These are phyloP conservation scores for Zonotrichia albicollis DNA, from an alignment of 2,797 vertebrate genomes.

Conservation along the genomic window DNA sequence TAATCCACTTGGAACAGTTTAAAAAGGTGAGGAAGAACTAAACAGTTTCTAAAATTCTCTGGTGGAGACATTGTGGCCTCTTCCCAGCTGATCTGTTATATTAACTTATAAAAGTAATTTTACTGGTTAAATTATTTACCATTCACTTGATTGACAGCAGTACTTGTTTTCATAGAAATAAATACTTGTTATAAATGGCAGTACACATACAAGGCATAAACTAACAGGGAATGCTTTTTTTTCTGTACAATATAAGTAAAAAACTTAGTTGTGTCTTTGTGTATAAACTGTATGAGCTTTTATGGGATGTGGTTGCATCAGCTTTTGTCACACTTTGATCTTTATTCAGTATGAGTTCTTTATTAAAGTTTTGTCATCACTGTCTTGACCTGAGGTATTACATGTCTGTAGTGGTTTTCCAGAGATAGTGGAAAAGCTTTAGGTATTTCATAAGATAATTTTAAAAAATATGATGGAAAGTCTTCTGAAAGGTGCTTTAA, in stretches of 20 bases:
- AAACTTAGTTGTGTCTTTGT: neutral
- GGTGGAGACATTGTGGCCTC: neutral
- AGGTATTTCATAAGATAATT: neutral
- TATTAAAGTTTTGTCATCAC: neutral
- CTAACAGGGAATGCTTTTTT: neutral
- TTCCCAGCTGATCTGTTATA: neutral
- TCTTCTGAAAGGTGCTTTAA: neutral
- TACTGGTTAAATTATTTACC: constrained; percentile 1
- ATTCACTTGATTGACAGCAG: neutral
- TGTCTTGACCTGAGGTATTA: neutral
- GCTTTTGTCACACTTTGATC: neutral
- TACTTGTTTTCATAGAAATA: neutral
- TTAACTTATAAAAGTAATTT: neutral
- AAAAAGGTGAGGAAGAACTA: neutral
- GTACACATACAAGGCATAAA: neutral
- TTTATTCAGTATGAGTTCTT: neutral
- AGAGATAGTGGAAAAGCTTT: neutral
- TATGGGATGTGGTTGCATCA: neutral
- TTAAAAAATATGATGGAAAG: neutral
- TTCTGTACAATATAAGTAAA: neutral
- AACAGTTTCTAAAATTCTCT: neutral
- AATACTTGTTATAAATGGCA: neutral
- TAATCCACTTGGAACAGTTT: neutral
- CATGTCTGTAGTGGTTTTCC: neutral
- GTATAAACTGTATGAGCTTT: neutral